These are phyloP conservation scores for Periophthalmus magnuspinnatus DNA, from an alignment of 2,797 vertebrate species.

Conservation along the genomic window DNA sequence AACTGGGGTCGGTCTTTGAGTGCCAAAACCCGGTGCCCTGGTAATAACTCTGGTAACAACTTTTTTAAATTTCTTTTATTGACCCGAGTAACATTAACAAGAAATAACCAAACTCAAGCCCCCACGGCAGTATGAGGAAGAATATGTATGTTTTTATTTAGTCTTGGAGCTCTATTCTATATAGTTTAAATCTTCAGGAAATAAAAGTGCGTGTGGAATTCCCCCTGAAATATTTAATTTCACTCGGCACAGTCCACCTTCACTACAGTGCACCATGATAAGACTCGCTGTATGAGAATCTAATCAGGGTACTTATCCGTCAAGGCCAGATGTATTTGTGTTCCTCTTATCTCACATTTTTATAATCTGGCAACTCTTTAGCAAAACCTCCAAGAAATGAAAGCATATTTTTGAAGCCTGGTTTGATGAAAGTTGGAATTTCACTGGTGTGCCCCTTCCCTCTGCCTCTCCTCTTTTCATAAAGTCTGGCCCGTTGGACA, in stretches of 20 bases:
- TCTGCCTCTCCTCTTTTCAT: conserved; percentile 47
- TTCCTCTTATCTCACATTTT: conserved; percentile 36
- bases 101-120: background rate
- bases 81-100: no score
- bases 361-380: background rate
- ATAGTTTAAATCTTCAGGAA: background rate
- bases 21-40: background rate
- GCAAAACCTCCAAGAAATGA: conserved; percentile 34
- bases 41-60: no score
- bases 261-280: conserved; percentile 4
- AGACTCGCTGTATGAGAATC: background rate
- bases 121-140: background rate
- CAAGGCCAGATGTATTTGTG: conserved; percentile 39
- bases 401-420: conserved; percentile 45
- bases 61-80: no score
- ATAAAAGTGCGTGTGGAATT: conserved; percentile 1
- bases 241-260: background rate
- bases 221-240: conserved; percentile 13
- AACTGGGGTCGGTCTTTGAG: no score
- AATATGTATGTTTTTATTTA: background rate
- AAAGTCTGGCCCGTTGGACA: conserved; percentile 47
- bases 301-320: background rate
- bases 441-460: conserved; percentile 11
- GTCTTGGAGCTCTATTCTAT: background rate
- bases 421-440: conserved; percentile 69